Percentiles rank a stretch among this genome's conserved stretches.
These are phyloP conservation scores for Paracentrotus lividus DNA, from an alignment of 53 echinoderm and acorn worm species.

Conservation along the genomic window DNA sequence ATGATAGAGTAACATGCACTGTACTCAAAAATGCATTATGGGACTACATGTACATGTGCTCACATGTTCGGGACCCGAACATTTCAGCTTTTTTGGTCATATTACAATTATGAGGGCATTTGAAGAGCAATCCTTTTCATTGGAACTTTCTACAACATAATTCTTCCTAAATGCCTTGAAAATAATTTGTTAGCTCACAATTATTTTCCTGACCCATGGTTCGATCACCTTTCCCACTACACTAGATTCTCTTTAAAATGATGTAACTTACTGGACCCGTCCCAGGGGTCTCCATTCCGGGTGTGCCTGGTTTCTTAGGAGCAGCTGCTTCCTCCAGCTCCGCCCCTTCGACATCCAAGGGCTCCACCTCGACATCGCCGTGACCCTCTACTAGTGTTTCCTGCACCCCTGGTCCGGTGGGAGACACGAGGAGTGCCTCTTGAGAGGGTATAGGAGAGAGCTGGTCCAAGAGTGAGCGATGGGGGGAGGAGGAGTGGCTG, in stretches of 20 bases:
- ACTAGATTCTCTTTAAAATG: not conserved
- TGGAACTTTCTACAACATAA: too few relatives aligned
- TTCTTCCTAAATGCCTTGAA: too few relatives aligned
- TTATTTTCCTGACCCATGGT: too few relatives aligned
- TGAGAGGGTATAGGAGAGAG: constrained; percentile 40
- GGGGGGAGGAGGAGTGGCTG: not conserved
- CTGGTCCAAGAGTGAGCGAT: not conserved
- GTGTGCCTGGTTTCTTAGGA: constrained; percentile 44
- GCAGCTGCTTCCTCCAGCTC: not conserved
- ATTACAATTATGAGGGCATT: too few relatives aligned
- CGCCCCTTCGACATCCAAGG: not conserved
- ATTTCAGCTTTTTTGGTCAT: too few relatives aligned
- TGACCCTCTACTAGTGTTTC: not conserved
- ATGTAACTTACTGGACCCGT: constrained; percentile 49
- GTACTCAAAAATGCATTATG: too few relatives aligned
- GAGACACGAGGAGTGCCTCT: not conserved
- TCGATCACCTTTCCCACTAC: too few relatives aligned
- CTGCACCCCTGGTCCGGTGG: not conserved
- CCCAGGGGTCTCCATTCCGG: constrained; percentile 52
- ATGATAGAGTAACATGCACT: too few relatives aligned
- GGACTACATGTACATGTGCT: too few relatives aligned
- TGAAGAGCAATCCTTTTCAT: too few relatives aligned
- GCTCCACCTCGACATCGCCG: not conserved
- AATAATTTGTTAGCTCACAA: too few relatives aligned
- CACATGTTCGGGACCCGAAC: too few relatives aligned